These are phyloP conservation scores for Colius striatus DNA, from an alignment of 2,113 vertebrate species.

Conservation along the genomic window DNA sequence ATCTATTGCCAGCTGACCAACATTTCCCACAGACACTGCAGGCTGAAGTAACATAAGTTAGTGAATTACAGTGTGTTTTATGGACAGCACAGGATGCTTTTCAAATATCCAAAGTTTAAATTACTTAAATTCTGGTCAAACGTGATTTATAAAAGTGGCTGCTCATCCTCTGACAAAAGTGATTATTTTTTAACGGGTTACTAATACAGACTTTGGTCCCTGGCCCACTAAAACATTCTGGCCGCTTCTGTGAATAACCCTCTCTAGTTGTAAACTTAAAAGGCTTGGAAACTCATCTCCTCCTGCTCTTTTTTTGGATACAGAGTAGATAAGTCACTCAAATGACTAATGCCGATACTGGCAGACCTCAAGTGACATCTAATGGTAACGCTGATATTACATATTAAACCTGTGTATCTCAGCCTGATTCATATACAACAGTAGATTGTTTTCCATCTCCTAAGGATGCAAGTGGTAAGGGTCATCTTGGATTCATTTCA, in stretches of 20 bases:
- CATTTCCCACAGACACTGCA: slow-evolving; percentile 95
- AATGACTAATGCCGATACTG: neutral
- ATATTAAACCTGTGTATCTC: neutral
- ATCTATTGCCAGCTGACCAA: slow-evolving; percentile 92
- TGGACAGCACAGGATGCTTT: neutral
- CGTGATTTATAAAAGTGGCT: neutral
- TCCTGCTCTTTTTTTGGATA: neutral
- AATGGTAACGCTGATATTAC: neutral
- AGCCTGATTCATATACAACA: neutral
- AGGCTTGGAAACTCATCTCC: neutral
- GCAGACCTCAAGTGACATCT: neutral
- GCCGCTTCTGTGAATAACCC: neutral
- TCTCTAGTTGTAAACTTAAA: neutral
- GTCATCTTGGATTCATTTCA: neutral
- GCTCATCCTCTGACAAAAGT: neutral
- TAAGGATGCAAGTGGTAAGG: neutral
- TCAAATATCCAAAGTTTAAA: neutral
- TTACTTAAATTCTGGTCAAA: neutral
- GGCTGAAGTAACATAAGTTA: slow-evolving; percentile 79
- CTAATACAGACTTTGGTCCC: neutral
- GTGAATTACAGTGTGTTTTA: neutral
- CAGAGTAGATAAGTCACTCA: neutral
- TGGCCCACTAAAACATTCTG: neutral
- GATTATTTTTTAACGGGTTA: neutral
- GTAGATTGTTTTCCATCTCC: neutral